Conservation (phyloP, 2,797 vertebrate species). For the Synaphobranchus kaupii region DNA sequence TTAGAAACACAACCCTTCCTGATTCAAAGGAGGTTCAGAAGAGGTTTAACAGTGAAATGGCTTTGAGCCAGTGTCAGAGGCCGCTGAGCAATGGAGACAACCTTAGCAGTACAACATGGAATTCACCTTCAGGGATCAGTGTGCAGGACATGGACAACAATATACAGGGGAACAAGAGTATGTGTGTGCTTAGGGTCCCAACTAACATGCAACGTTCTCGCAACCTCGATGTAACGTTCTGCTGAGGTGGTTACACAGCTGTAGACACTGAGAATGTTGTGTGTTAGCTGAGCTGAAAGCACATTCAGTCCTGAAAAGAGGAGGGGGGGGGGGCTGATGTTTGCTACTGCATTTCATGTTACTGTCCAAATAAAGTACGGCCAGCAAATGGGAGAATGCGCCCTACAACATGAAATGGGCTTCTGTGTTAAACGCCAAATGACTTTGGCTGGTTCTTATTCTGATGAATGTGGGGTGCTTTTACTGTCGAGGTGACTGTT, state of each 20-base stretch:
- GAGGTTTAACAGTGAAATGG: conserved; percentile 2
- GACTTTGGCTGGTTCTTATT: not conserved
- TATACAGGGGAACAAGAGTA: conserved; percentile 2
- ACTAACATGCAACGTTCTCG: not conserved
- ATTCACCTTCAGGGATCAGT: not conserved
- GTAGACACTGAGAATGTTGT: not conserved
- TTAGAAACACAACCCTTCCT: not conserved
- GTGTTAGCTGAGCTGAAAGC: not conserved
- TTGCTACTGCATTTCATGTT: conserved; percentile 3
- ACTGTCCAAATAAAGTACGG: not conserved
- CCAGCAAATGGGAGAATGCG: not conserved
- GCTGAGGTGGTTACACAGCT: not conserved
- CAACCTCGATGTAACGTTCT: not conserved
- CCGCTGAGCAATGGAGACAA: conserved; percentile 38
- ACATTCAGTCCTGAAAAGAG: conserved; percentile 13
- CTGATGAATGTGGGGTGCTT: not conserved
- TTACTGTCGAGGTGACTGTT: not conserved
- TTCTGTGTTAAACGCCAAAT: not conserved
- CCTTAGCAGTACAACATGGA: conserved; percentile 34
- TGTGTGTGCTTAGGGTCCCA: conserved; percentile 33
- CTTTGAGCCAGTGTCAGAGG: not conserved
- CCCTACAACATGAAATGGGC: not conserved
- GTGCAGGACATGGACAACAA: conserved; percentile 19
- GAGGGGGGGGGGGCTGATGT: conserved; percentile 13
- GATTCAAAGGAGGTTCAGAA: conserved; percentile 4